Evolutionary conservation across 2,888 invertebrate genomes (phyloP), one percentile per base, ranked within the genome.

Genomic region (Hirtodrosophila duncani): DNA sequence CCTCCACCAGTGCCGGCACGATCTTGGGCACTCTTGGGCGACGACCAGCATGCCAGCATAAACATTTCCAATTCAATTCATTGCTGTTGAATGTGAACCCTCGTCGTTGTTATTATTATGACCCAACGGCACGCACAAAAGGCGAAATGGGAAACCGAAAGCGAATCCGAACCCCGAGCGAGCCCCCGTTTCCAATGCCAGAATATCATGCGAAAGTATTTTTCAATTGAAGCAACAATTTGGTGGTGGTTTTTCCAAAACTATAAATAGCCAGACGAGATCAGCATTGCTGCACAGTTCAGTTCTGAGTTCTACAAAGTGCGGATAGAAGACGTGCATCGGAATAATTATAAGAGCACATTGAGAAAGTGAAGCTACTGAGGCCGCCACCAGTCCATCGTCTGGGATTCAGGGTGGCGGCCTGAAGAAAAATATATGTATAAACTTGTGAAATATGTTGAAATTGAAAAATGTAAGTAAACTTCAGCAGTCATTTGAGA

Each of bases 141-240:
- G 6, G 7, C 9, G 17, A 30, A 38, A 10, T 11, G 26, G 20
- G 7, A 29, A 37, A 2, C 9, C 26, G 2, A 11, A 4, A 24
- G 3, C 26, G 4, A 9, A 9, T 24, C 34, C 29, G 29, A 21
- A 24, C 21, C 33, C 29, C 42, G 29, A 75, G 67, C 71, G 70
- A 79, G 72, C 79, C 72, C 79, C 75, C 75, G 79, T 79, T 58
- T 29, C 58, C 41, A 30, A 26, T 31, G 43, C 63, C 34, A 45
- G 53, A 39, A 59, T 45, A 49, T 61, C 70, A 78, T 72, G 74
- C 75, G 66, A 80, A 75, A 77, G 63, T 72, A 75, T 75, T 75
- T 51, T 68, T 48, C 66, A 63, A 31, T 57, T 49, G 64, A 51
- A 59, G 42, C 17, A 23, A 23, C 13, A 44, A 14, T 42, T 55